Evolutionary conservation across 2,113 vertebrate genomes (phyloP), one percentile per base, ranked within the genome.

Genomic region (Triplophysa dalaica): DNA sequence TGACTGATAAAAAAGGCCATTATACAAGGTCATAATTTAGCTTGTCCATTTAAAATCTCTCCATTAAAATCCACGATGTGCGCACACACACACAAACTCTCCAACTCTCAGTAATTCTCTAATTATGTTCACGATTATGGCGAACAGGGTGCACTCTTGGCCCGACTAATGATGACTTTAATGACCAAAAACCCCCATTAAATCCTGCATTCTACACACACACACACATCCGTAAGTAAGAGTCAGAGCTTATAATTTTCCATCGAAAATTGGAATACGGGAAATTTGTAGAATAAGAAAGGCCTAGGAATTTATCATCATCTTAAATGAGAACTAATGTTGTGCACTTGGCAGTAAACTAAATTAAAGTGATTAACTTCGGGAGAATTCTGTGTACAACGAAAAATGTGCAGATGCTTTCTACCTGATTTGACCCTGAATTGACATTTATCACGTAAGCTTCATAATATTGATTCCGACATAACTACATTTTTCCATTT

Each of bases 21-120:
- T 88, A 90, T 91, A 91, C 87, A 92, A 91, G 92, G 91, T 92
- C 91, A 90, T 91, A 91, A 92, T 92, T 93, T 88, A 92, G 91
- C 91, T 90, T 91, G 89, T 90, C 89, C 82, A 87, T 90, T 90
- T 90, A 88, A 89, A 91, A 92, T 93, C 88, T 90, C 82, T 87
- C 84, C 88, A 90, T 93, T 67, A 81, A 84, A 82, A 70, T 70
- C 24, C 82, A 26, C 61, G 24, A 63, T 81, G 10, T 70, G 26
- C 78, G 52, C 62, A 38, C 66, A 79, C 52, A 83, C 70, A 60
- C 61, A 66, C 77, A 78, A 77, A 81, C 68, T 24, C 70, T 11
- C 78, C 73, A 87, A 86, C 87, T 88, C 85, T 86, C 81, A 84
- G 85, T 69, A 61, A 86, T 87, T 91, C 84, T 84, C 87, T 88